Base-by-base conservation (phyloP, 2,888 invertebrate species). In the Steinernema scapterisci region DNA sequence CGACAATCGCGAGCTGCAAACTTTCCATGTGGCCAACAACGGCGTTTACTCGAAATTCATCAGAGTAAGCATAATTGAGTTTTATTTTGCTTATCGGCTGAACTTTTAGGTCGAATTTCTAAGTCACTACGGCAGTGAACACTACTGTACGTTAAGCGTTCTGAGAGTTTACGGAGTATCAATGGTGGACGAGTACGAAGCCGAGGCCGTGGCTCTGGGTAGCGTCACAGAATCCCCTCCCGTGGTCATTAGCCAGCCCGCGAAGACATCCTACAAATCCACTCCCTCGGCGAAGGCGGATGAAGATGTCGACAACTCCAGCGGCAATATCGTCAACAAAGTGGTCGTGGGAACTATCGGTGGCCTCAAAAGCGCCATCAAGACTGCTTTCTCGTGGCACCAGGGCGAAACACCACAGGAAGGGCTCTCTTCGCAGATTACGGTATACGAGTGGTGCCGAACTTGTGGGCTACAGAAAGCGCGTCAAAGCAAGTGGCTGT, bases 91-190 rank as follows among this genome's bases (percentile, higher is more conserved):
- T 78, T n/a, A 71, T 13, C 16, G 23, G 6, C 25, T 19, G 3
- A n/a, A 9, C 9, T 77, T 80, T 48, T 84, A 89, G 88, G 88
- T 91, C 54, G 97, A 99, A 86, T 91, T 99, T 86, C 91, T 94
- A 79, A 94, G 95, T 48, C 95, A 99, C 88, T 94, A 96, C 88
- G 97, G 97, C 6, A 92, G 93, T 9, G 97, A 99, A 89, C 97
- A 99, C 88, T 99, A 93, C 88, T 99, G 99, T 88, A 97, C 99
- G 0, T 91, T 99, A 79, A 96, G 95, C n/a, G 90, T 96, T 71
- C 94, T 99, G 88, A 92, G 94, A 77, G 94, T 95, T 0, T 95
- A 93, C 87, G 97, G 96, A 21, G 94, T 94, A 1, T 95, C 94
- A 16, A 85, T 89, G 82, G 86, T 88, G 11, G 89, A 89, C 79